Conservation (phyloP, 2,888 invertebrate species). For the Sphecodes monilicornis region DNA sequence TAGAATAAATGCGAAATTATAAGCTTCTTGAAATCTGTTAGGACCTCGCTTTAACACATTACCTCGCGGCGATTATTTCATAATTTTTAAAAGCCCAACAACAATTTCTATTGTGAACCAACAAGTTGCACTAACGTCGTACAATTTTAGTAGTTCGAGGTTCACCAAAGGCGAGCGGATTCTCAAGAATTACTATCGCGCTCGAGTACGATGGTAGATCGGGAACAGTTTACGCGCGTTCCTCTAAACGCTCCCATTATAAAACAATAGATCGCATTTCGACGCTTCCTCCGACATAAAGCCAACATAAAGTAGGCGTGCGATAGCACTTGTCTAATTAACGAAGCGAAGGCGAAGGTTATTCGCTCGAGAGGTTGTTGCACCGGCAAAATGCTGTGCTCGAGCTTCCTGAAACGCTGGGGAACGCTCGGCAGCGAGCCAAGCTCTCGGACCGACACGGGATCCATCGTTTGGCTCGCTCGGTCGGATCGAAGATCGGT, state of each 20-base stretch:
- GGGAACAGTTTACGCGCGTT: not conserved
- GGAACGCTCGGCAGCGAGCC: not conserved
- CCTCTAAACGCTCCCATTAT: not conserved
- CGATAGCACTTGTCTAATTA: not conserved
- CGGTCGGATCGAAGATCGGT: constrained; percentile 48
- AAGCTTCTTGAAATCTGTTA: no score
- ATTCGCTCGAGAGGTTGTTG: not conserved
- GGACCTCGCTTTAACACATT: no score
- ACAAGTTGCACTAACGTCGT: not conserved
- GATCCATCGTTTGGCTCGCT: constrained; percentile 34
- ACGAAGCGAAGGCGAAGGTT: not conserved
- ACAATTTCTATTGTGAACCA: no score
- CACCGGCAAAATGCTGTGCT: not conserved
- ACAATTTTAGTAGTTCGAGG: not conserved
- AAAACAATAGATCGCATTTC: not conserved
- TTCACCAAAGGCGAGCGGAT: no score
- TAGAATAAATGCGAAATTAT: no score
- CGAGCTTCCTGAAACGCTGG: not conserved
- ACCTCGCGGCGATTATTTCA: no score
- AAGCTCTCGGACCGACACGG: not conserved
- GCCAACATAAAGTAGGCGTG: not conserved
- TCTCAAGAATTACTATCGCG: not conserved
- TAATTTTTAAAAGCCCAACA: no score
- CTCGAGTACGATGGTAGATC: no score
- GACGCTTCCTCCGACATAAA: not conserved